Base-by-base conservation (phyloP, 2,113 vertebrate species). In the Gallinago media region DNA sequence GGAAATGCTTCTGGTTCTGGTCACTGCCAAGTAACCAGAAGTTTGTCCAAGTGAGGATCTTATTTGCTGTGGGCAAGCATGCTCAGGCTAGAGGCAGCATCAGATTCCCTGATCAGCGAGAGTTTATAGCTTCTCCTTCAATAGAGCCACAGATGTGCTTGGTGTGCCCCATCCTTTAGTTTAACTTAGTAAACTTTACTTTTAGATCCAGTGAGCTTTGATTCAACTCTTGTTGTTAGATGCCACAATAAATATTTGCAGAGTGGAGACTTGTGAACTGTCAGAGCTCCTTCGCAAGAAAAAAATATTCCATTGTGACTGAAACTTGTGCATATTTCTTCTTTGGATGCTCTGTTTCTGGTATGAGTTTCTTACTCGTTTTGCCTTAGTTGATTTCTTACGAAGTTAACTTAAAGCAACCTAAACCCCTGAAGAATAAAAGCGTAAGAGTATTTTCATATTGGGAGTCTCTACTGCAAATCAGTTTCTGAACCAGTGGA, bases 101-200 rank as follows among this genome's bases (percentile, higher is more conserved):
- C 10, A 63, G 4, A 23, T 16, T 56, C 5, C 11, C 16, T 2
- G 4, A 9, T 4, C 14, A 10, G 49, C 16, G 38, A 36, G 8
- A 1, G 1, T 36, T 36, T 73, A 34, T 2, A 27, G 15, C 31
- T 73, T 11, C 9, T 65, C 71, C 46, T 29, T 66, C 56, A 31
- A 7, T 22, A 13, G 42, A 91, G 46, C 25, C 1, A 1, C 15
- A 15, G 16, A 13, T 12, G 8, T 0, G n/a, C 58, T 84, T 62
- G 52, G 12, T 15, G 6, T 31, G 38, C 14, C 31, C 9, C 20
- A 58, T 12, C 9, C 27, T 38, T 32, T 56, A 47, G 25, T 67
- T 55, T 59, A 71, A 54, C 25, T 81, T 34, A 27, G 8, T 59
- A 67, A 65, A 36, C 8, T 44, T 54, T 34, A 58, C 38, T 47